Conservation (phyloP, 2,888 invertebrate genomes). For the Periphyllus acericola region DNA sequence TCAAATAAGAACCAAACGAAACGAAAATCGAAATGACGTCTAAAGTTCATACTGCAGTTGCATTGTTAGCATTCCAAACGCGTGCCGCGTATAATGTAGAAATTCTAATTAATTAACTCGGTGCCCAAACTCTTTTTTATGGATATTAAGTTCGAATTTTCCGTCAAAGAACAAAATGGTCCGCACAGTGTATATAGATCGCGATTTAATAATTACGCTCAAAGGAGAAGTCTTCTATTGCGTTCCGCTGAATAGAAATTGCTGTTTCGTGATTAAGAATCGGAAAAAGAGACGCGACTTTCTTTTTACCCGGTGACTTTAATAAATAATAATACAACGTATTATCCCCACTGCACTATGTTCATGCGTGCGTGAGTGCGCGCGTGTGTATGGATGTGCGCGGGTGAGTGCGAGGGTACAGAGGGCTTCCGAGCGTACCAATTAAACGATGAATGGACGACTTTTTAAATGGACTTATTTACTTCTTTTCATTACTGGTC, state of each 20-base stretch:
- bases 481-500: neutral
- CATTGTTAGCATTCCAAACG: neutral
- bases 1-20: neutral
- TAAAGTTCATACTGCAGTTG: neutral
- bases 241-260: neutral
- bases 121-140: neutral
- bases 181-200: neutral
- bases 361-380: no score
- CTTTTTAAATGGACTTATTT: slow-evolving; percentile 19
- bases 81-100: neutral
- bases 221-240: neutral
- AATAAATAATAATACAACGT: neutral
- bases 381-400: neutral
- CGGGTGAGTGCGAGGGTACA: neutral
- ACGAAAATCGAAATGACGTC: neutral
- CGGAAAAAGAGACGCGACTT: neutral
- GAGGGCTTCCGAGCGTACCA: neutral
- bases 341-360: neutral
- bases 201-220: neutral
- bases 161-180: neutral
- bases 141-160: neutral
- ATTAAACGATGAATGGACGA: slow-evolving; percentile 16
- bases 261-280: neutral
- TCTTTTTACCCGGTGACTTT: neutral
- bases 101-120: neutral